These are phyloP conservation scores for Lepus timidus DNA, from an alignment of 2,113 vertebrate genomes.

Conservation along the genomic window DNA sequence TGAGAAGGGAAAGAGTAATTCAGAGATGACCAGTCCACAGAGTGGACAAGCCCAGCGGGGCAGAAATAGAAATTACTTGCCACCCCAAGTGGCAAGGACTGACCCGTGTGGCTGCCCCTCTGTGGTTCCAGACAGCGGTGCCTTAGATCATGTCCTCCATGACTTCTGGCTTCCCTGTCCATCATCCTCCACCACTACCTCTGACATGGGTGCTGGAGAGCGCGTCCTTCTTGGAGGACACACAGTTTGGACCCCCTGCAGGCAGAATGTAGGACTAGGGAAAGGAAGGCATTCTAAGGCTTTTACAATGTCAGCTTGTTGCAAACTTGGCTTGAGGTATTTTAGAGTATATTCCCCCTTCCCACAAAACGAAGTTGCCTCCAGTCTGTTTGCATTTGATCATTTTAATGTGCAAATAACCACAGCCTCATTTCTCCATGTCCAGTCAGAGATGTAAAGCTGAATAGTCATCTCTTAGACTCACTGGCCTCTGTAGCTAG, in stretches of 20 bases:
- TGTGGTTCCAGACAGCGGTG: neutral
- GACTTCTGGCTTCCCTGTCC: neutral
- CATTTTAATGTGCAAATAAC: neutral
- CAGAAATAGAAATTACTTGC: no score
- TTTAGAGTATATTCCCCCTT: neutral
- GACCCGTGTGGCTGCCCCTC: accelerated
- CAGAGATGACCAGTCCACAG: accelerated
- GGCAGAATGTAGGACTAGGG: accelerated
- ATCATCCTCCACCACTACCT: neutral
- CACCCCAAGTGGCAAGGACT: no score
- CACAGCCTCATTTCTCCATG: neutral
- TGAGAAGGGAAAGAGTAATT: neutral
- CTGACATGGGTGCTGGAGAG: neutral
- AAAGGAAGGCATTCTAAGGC: neutral
- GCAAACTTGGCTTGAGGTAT: neutral
- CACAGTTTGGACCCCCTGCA: accelerated
- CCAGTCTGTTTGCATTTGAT: neutral
- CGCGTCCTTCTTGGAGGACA: neutral
- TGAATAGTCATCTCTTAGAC: neutral
- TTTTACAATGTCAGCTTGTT: neutral
- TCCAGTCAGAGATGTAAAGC: neutral
- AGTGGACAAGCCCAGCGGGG: neutral
- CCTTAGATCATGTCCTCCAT: accelerated
- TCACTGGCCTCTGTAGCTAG: neutral
- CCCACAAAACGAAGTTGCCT: neutral